Percentiles rank a stretch among this genome's conserved stretches.
These are phyloP conservation scores for Drosophila tripunctata DNA, from an alignment of 2,888 invertebrate species.

Conservation along the genomic window DNA sequence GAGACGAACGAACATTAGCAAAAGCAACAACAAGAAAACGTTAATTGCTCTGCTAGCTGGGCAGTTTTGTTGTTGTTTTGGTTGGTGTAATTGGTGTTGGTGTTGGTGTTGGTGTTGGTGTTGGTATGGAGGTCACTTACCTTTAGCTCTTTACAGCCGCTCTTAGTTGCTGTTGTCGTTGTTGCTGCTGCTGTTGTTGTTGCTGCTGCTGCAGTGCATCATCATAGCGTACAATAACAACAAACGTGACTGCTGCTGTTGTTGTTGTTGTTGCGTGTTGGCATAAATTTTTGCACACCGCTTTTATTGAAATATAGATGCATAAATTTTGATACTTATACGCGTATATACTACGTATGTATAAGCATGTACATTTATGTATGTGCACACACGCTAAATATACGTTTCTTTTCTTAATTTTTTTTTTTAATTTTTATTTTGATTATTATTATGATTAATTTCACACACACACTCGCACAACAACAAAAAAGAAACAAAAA, in stretches of 20 bases:
- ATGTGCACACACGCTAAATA: conserved; percentile 15
- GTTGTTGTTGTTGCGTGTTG: conserved; percentile 26
- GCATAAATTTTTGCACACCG: conserved; percentile 48
- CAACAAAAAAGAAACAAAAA: conserved; percentile 13
- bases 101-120: conserved; percentile 25
- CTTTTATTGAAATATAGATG: conserved; percentile 33
- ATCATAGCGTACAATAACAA: conserved; percentile 33
- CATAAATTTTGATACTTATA: too few relatives aligned
- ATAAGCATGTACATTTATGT: conserved; percentile 2
- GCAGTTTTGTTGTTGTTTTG: neutral
- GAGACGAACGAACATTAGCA: conserved; percentile 1
- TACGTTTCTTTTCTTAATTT: conserved; percentile 1
- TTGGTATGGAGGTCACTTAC: conserved; percentile 67
- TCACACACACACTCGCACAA: conserved; percentile 17
- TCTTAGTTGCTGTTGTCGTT: conserved; percentile 32
- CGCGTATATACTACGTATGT: too few relatives aligned
- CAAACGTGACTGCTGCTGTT: conserved; percentile 12
- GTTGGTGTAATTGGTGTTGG: conserved; percentile 14
- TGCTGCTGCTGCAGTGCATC: conserved; percentile 28
- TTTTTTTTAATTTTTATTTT: neutral
- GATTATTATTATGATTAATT: conserved; percentile 33
- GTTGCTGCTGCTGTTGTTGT: neutral
- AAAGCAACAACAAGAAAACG: conserved; percentile 31
- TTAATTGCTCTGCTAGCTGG: conserved; percentile 55
- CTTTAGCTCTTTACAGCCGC: conserved; percentile 55